Conservation (phyloP, 2,113 vertebrate genomes). For the Silurus asotus region DNA sequence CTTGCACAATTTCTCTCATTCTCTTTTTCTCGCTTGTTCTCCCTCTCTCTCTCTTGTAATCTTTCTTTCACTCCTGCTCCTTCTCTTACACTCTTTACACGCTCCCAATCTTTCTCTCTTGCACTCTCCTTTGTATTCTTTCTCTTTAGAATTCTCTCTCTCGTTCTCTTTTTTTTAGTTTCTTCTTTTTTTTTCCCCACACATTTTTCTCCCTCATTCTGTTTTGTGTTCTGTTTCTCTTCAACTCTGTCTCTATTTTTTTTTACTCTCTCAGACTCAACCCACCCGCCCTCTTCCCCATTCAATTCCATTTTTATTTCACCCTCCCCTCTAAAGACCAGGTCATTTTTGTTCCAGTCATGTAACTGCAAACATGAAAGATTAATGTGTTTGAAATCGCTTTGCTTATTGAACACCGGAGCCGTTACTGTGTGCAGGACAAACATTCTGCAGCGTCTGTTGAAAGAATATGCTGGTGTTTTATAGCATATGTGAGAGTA, state of each 20-base stretch:
- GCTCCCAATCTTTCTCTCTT: no score
- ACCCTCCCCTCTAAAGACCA: constrained; percentile 6
- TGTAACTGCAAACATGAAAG: constrained; percentile 29
- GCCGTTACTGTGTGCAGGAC: neutral
- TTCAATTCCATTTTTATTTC: neutral
- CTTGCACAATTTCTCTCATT: no score
- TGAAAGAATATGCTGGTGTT: neutral
- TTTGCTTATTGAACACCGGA: constrained; percentile 4
- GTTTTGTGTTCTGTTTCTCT: no score
- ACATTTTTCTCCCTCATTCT: no score
- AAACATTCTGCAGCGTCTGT: neutral
- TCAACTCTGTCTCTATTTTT: neutral
- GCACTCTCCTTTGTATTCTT: no score
- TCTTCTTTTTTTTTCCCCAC: no score
- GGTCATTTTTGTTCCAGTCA: constrained; percentile 8
- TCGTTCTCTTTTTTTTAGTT: no score
- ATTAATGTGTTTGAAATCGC: constrained; percentile 3
- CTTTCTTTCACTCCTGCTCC: no score
- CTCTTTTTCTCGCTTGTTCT: no score
- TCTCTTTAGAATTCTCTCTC: no score
- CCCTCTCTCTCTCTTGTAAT: no score
- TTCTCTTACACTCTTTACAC: no score
- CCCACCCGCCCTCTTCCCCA: neutral
- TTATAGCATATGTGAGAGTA: neutral
- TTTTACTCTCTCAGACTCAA: neutral